A percentile compares a stretch with the other conserved stretches of the same genome.
Conservation (phyloP, 2,888 invertebrate genomes). For the Blera fallax region DNA sequence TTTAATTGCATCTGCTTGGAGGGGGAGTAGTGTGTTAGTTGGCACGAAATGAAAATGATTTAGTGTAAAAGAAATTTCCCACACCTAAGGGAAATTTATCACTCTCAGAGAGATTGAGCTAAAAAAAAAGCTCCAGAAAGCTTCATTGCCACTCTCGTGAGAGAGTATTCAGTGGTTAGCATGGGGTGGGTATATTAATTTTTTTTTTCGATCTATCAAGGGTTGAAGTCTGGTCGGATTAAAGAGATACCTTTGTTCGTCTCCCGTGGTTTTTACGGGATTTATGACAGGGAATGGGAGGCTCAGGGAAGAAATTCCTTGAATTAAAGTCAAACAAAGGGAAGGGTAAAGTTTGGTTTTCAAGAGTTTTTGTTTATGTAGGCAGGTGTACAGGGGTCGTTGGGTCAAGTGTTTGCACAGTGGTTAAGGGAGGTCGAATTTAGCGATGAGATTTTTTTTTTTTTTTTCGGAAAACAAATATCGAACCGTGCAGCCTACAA, state of each 20-base stretch:
- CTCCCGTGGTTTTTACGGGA: neutral
- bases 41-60: slow-evolving; percentile 3
- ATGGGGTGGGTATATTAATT: neutral
- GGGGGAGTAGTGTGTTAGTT: neutral
- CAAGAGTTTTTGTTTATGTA: neutral
- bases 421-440: neutral
- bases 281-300: neutral
- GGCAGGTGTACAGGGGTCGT: neutral
- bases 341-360: neutral
- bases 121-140: slow-evolving; percentile 6
- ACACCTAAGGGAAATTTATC: neutral
- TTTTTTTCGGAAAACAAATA: neutral
- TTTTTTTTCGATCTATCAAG: neutral
- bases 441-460: neutral
- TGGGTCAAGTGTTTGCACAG: slow-evolving; percentile 1
- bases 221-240: neutral
- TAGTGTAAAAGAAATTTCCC: slow-evolving; percentile 6
- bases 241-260: neutral
- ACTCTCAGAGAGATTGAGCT: slow-evolving; percentile 24
- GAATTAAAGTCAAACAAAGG: slow-evolving; percentile 8
- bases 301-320: neutral
- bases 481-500: neutral
- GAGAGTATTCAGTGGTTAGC: neutral
- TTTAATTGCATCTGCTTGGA: slow-evolving; percentile 29
- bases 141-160: neutral